phyloP scores from a whole-genome alignment of 2,888 invertebrate species.

The Oxytorus armatus region DNA sequence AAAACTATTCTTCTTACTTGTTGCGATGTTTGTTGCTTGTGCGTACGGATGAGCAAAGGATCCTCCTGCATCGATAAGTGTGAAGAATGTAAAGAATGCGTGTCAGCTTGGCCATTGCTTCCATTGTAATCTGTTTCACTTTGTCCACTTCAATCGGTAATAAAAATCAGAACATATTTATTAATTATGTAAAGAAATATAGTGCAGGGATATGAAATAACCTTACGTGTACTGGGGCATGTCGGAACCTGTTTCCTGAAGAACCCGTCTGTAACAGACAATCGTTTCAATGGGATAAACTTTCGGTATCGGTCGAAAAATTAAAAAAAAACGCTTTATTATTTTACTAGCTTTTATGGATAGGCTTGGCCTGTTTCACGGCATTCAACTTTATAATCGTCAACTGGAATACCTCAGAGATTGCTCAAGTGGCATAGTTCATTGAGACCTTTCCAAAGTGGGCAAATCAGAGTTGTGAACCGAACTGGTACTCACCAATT shows the following conservation, averaged over 20 bases:
- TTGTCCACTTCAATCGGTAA: conserved; percentile 82
- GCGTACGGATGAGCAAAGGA: conserved; percentile 87
- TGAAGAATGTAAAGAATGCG: conserved; percentile 87
- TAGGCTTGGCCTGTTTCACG: too few species aligned
- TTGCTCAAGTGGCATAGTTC: too few species aligned
- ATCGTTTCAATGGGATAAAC: conserved; percentile 9
- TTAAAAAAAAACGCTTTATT: background rate
- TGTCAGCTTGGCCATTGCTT: conserved; percentile 88
- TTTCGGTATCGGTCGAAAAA: background rate
- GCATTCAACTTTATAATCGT: background rate
- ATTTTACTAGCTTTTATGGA: too few species aligned
- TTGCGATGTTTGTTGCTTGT: conserved; percentile 89
- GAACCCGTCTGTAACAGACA: conserved; percentile 86
- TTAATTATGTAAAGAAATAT: background rate
- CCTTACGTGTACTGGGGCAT: conserved; percentile 89
- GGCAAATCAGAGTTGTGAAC: too few species aligned
- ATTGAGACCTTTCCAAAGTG: too few species aligned
- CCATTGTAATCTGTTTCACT: conserved; percentile 85
- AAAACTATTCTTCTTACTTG: conserved; percentile 82
- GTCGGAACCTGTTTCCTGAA: conserved; percentile 88
- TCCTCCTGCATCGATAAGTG: conserved; percentile 85
- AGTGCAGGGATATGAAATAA: conserved; percentile 31
- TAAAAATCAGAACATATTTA: conserved; percentile 60
- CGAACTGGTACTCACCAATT: too few species aligned
- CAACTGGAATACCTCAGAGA: too few species aligned